These are phyloP conservation scores for Radopholus similis DNA, from an alignment of 1,140 invertebrate genomes.

Conservation along the genomic window DNA sequence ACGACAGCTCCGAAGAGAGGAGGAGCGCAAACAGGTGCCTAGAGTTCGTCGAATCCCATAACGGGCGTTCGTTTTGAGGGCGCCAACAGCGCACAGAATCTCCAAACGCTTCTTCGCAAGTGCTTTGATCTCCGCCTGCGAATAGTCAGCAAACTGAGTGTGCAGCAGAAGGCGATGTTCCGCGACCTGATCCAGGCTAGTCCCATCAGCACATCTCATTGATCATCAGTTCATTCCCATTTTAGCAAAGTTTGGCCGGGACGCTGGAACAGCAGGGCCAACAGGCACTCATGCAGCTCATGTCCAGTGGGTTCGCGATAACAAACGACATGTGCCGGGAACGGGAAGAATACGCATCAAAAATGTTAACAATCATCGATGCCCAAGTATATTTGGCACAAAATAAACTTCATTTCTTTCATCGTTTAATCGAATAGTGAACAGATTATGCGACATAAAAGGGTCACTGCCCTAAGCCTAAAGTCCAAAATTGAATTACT, in stretches of 20 bases:
- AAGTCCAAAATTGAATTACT: no score
- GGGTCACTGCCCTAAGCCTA: no score
- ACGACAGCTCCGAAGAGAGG: background rate
- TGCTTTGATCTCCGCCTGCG: constrained; percentile 13
- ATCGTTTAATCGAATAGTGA: no score
- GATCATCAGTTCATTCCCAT: background rate
- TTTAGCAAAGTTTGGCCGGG: constrained; percentile 4
- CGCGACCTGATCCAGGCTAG: background rate
- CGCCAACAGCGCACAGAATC: constrained; percentile 6
- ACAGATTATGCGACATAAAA: no score
- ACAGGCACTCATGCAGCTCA: no score
- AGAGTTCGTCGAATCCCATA: no score
- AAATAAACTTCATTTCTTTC: no score
- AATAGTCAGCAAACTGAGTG: constrained; percentile 14
- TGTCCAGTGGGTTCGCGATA: no score
- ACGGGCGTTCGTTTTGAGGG: constrained; percentile 6
- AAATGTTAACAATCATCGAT: no score
- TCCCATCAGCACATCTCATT: background rate
- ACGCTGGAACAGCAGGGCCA: constrained; percentile 4
- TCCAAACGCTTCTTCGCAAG: constrained; percentile 4
- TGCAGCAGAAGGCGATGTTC: constrained; percentile 21
- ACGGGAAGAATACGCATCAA: no score
- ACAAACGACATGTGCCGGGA: no score
- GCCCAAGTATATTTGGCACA: no score
- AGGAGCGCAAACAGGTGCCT: background rate